phyloP scores from a whole-genome alignment of 2,888 invertebrate species.

The Entomobrya proxima region DNA sequence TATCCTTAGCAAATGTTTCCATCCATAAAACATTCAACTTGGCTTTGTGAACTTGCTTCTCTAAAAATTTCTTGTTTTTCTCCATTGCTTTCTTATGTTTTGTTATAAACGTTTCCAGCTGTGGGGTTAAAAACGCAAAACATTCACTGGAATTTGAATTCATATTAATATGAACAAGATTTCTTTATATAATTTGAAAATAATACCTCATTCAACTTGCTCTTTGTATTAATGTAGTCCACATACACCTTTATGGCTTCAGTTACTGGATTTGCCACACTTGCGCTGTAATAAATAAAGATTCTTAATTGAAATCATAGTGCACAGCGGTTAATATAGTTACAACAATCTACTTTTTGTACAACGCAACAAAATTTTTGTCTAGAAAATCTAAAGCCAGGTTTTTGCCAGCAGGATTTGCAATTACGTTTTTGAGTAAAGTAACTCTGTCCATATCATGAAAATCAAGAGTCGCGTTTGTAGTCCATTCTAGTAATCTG shows the following conservation, averaged over 20 bases:
- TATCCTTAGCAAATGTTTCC: slow-evolving; percentile 46
- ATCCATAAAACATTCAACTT: slow-evolving; percentile 63
- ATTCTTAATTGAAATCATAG: not conserved
- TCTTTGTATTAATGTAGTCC: slow-evolving; percentile 31
- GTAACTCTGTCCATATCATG: slow-evolving; percentile 66
- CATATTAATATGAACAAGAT: not conserved
- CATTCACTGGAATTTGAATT: not conserved
- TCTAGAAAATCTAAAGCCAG: slow-evolving; percentile 54
- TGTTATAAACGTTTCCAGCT: slow-evolving; percentile 62
- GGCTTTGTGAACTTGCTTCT: slow-evolving; percentile 52
- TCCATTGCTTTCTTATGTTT: slow-evolving; percentile 50
- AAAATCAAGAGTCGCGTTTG: slow-evolving; percentile 46
- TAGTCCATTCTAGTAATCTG: slow-evolving; percentile 56
- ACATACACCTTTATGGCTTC: slow-evolving; percentile 58
- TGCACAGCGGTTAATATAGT: not conserved
- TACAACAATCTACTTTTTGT: slow-evolving; percentile 62
- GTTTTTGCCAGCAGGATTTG: slow-evolving; percentile 51
- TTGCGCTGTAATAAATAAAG: slow-evolving; percentile 40
- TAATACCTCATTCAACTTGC: slow-evolving; percentile 47
- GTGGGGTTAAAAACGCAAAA: not conserved
- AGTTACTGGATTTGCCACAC: slow-evolving; percentile 66
- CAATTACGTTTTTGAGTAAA: slow-evolving; percentile 50
- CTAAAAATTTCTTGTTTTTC: slow-evolving; percentile 49
- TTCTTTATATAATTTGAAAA: not conserved
- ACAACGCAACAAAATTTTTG: slow-evolving; percentile 56